Percentiles rank a stretch among this genome's conserved stretches.
Conservation (phyloP, 2,888 invertebrate species). For the Nephrocerus scutellatus region DNA sequence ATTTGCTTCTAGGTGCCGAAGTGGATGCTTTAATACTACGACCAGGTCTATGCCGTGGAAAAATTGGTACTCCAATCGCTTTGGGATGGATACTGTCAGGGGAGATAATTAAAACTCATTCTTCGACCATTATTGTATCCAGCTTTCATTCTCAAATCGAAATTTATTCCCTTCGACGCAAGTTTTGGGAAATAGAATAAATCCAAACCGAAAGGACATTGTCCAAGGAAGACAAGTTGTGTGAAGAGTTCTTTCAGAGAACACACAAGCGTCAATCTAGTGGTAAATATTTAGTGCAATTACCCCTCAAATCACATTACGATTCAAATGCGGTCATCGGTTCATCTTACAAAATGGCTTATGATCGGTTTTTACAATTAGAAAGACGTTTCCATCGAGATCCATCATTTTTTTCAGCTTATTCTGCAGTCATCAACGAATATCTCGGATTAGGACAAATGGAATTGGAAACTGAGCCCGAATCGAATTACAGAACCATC, state of each 20-base stretch:
- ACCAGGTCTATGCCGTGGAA: no score
- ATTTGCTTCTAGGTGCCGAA: no score
- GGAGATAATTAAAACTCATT: no score
- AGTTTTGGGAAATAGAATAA: constrained; percentile 8
- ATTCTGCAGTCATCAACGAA: constrained; percentile 12
- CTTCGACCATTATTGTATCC: no score
- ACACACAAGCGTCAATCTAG: constrained; percentile 1
- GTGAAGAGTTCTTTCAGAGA: constrained; percentile 6
- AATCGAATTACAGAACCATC: constrained; percentile 1
- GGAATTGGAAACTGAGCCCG: constrained; percentile 7
- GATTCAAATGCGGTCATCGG: constrained; percentile 4
- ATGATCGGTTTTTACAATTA: constrained; percentile 10
- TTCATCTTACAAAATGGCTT: constrained; percentile 7
- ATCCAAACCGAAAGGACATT: no score
- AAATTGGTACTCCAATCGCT: no score
- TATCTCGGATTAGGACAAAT: constrained; percentile 13
- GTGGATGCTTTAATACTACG: no score
- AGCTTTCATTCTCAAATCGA: no score
- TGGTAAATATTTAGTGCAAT: constrained; percentile 8
- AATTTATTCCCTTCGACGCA: no score
- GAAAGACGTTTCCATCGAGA: constrained; percentile 7
- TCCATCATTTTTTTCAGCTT: constrained; percentile 1
- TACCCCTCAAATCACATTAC: constrained; percentile 6
- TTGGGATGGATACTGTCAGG: no score
- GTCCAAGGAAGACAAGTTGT: constrained; percentile 2